Conservation (phyloP, 2,113 vertebrate genomes). For the Coptodon bakossiorum region DNA sequence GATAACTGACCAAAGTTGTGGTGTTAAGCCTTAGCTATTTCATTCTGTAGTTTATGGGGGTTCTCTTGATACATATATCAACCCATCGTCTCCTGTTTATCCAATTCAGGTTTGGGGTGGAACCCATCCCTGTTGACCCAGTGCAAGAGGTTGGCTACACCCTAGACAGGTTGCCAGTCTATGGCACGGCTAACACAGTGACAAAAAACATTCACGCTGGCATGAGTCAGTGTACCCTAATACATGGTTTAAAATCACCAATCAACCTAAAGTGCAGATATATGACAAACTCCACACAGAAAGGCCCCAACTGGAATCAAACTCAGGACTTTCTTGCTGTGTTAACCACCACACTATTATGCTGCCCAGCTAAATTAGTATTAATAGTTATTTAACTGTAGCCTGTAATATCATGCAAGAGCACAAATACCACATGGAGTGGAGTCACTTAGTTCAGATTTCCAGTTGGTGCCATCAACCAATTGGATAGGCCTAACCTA, state of each 20-base stretch:
- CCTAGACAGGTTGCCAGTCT: neutral
- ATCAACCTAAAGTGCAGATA: neutral
- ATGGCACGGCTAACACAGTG: neutral
- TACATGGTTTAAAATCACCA: neutral
- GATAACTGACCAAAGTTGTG: neutral
- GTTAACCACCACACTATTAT: neutral
- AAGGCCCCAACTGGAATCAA: rapidly evolving
- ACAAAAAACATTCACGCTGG: rapidly evolving
- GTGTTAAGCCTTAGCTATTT: neutral
- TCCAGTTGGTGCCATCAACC: neutral
- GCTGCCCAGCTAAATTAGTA: neutral
- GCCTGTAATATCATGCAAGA: neutral
- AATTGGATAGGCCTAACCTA: neutral
- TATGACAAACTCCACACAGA: neutral
- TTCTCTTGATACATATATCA: neutral
- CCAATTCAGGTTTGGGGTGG: neutral
- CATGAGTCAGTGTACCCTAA: neutral
- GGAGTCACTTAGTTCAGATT: neutral
- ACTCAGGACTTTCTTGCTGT: neutral
- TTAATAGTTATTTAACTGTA: neutral
- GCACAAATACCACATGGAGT: neutral
- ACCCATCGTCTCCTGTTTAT: neutral
- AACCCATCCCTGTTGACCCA: neutral
- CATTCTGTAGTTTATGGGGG: rapidly evolving
- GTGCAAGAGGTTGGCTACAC: neutral